A percentile compares a stretch with the other conserved stretches of the same genome.
phyloP scores from a whole-genome alignment of 2,888 invertebrate genomes.

The Cephonodes hylas region DNA sequence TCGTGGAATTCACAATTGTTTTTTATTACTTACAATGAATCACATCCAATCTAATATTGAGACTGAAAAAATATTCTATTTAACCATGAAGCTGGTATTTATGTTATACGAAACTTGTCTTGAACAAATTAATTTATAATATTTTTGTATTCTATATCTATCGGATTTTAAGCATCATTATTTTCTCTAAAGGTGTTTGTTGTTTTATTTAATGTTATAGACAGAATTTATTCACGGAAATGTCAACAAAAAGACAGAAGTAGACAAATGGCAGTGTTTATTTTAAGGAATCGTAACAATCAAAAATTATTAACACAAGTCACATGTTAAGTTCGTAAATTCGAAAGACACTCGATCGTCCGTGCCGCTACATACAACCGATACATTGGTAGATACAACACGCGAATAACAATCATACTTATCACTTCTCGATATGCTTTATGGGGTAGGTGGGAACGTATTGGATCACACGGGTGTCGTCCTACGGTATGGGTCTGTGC shows the following conservation, averaged over 20 bases:
- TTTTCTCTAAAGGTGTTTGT: too few relatives aligned
- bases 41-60: too few relatives aligned
- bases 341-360: conserved; percentile 62
- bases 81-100: too few relatives aligned
- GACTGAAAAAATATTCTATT: too few relatives aligned
- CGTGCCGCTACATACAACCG: conserved; percentile 45
- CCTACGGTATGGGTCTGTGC: conserved; percentile 79
- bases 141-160: too few relatives aligned
- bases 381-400: conserved; percentile 39
- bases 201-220: too few relatives aligned
- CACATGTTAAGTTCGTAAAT: conserved; percentile 71
- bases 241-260: conserved; percentile 20
- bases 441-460: conserved; percentile 45
- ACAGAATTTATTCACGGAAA: too few relatives aligned
- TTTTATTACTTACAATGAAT: too few relatives aligned
- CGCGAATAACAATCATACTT: conserved; percentile 59
- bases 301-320: conserved; percentile 67
- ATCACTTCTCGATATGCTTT: conserved; percentile 79
- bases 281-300: conserved; percentile 73
- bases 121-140: too few relatives aligned
- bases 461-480: conserved; percentile 81
- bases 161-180: too few relatives aligned
- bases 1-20: too few relatives aligned
- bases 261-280: conserved; percentile 79
- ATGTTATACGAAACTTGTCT: too few relatives aligned